Evolutionary conservation across 1,140 invertebrate genomes (phyloP).

Genomic region (Lerema accius): DNA sequence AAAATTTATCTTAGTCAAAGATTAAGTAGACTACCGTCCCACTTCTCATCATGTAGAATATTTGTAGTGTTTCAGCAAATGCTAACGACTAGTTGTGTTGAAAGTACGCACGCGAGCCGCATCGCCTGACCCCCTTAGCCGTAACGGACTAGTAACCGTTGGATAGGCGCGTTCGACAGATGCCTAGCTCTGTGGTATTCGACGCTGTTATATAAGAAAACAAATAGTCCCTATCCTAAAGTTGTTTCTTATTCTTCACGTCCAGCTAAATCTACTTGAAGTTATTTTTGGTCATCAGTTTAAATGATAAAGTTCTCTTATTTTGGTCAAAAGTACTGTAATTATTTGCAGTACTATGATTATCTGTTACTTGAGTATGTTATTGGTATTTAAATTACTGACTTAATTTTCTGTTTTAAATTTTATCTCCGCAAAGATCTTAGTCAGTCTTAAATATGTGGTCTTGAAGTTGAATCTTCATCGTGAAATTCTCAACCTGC

Average conservation of each 20-base stretch:
- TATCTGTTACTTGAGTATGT: too few species aligned
- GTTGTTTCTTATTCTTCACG: background rate
- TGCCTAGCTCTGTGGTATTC: constrained; percentile 49
- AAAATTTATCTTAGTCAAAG: too few species aligned
- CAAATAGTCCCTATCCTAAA: constrained; percentile 24
- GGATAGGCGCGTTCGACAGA: constrained; percentile 44
- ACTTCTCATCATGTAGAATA: constrained; percentile 32
- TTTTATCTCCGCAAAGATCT: too few species aligned
- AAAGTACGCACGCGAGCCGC: constrained; percentile 69
- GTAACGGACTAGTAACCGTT: constrained; percentile 76
- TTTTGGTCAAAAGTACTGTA: too few species aligned
- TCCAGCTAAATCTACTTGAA: too few species aligned
- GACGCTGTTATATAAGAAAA: constrained; percentile 58
- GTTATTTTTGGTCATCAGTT: too few species aligned
- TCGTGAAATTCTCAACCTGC: background rate
- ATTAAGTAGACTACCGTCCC: constrained; percentile 22
- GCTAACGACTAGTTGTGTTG: constrained; percentile 58
- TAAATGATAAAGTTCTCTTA: too few species aligned
- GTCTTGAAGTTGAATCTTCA: too few species aligned
- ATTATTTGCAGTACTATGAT: too few species aligned
- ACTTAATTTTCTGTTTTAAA: too few species aligned
- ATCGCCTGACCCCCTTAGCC: constrained; percentile 67
- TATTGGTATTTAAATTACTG: too few species aligned
- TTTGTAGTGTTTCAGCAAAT: constrained; percentile 56
- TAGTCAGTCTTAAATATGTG: too few species aligned